Evolutionary conservation across 2,797 vertebrate genomes (phyloP), one percentile per base, ranked within the genome.

Genomic region (Lateolabrax maculatus): DNA sequence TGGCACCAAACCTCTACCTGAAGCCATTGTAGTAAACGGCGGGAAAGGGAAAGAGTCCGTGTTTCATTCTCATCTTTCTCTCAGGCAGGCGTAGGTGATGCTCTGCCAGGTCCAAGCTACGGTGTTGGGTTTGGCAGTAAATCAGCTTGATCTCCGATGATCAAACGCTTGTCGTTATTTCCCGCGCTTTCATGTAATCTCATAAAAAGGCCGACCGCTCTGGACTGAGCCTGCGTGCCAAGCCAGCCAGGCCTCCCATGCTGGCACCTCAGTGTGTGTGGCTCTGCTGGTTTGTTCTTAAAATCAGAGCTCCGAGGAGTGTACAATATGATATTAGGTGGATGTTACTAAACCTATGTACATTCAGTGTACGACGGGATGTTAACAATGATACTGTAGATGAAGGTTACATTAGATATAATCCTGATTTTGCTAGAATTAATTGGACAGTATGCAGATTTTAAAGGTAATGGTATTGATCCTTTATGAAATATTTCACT

Each of bases 181-280:
- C 89, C 83, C 87, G 81, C 83, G 55, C 91, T 94, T 93, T 93
- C 85, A 93, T 92, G 85, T 92, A 80, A 90, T 90, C 92, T 92
- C 90, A 87, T 93, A 92, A 94, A n/a, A 93, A 92, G 71, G 57
- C 78, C 8, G 34, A 77, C 48, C 11, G 55, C 87, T 74, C 84
- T 83, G 77, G 87, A 81, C 72, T 53, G 67, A 79, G 66, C 62
- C 64, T 71, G 79, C 81, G 63, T 89, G 89, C 92, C 85, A 90
- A 82, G 76, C 37, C 65, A 55, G 64, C 79, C 36, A 9, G 84
- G 84, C 83, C 88, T 90, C 89, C 83, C 72, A 80, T 90, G 83
- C 79, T 72, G 84, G 79, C 72, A 84, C 64, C 62, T 70, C 75
- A 67, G 72, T 78, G 55, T 80, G 80, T 88, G 80, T 84, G 85